Evolutionary conservation across 2,113 vertebrate species (phyloP).

Genomic region (Scopus umbretta): DNA sequence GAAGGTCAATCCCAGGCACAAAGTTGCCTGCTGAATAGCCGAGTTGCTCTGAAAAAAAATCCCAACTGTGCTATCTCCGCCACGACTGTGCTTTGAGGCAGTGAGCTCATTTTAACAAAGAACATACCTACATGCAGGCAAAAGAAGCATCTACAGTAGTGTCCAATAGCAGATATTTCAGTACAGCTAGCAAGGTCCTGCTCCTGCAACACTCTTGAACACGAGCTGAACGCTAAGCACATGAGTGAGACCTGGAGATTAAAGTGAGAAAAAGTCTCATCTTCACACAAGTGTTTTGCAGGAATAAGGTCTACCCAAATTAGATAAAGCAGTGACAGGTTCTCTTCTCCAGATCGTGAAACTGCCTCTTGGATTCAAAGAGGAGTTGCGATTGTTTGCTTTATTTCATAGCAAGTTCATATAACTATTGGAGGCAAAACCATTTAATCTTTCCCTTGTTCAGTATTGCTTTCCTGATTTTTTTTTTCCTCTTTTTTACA

Average conservation of each 20-base stretch:
- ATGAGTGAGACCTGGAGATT: neutral
- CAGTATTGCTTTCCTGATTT: neutral
- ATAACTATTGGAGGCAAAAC: neutral
- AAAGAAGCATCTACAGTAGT: neutral
- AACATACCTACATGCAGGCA: neutral
- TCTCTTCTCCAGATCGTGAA: neutral
- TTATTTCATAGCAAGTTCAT: neutral
- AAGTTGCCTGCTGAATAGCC: neutral
- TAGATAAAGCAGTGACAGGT: neutral
- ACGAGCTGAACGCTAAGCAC: neutral
- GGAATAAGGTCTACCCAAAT: neutral
- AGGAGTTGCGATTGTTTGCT: neutral
- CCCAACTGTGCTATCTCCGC: neutral
- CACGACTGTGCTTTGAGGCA: neutral
- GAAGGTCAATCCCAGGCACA: neutral
- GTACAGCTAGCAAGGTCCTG: neutral
- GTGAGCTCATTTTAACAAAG: neutral
- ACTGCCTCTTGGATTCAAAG: neutral
- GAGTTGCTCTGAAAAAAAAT: neutral
- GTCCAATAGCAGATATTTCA: neutral
- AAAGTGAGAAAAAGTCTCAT: neutral
- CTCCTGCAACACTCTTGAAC: neutral
- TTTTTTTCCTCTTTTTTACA: neutral
- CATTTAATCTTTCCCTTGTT: neutral
- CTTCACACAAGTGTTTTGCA: neutral